Evolutionary conservation across 2,888 invertebrate species (phyloP).

Genomic region (Pristionchus arcanus): DNA sequence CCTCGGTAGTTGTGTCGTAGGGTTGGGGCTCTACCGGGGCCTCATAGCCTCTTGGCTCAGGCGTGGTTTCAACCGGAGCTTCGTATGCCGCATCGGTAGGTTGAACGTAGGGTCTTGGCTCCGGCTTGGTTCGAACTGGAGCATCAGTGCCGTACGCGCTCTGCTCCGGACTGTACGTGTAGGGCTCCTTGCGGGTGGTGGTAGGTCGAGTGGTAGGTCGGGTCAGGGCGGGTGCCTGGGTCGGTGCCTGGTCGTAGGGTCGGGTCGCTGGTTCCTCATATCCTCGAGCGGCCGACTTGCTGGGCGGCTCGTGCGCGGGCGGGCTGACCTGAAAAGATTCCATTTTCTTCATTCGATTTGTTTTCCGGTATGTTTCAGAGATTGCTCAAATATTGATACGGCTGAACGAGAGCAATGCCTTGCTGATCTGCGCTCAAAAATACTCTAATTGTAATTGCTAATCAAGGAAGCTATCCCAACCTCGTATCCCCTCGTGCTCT

Average conservation of each 20-base stretch:
- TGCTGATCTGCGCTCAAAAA: too few species aligned
- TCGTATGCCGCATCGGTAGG: background rate
- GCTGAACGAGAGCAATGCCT: background rate
- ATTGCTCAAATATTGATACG: background rate
- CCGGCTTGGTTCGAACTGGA: background rate
- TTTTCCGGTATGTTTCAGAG: background rate
- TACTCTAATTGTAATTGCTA: too few species aligned
- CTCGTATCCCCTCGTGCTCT: slow-evolving; percentile 32
- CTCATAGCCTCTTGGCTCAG: background rate
- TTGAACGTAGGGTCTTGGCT: background rate
- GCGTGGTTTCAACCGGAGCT: background rate
- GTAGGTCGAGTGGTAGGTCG: background rate
- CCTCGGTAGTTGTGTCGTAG: background rate
- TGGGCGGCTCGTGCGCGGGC: slow-evolving; percentile 11
- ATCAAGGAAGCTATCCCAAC: background rate
- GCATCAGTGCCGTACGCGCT: background rate
- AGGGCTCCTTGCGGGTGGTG: background rate
- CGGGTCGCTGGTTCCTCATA: slow-evolving; percentile 20
- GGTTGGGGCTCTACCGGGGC: background rate
- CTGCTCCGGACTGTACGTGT: background rate
- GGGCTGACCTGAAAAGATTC: slow-evolving; percentile 17
- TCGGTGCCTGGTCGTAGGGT: background rate
- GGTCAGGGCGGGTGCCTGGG: background rate
- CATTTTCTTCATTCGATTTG: background rate
- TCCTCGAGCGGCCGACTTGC: background rate